phyloP scores from a whole-genome alignment of 2,888 invertebrate species.

The Mesorhabditis belari region DNA sequence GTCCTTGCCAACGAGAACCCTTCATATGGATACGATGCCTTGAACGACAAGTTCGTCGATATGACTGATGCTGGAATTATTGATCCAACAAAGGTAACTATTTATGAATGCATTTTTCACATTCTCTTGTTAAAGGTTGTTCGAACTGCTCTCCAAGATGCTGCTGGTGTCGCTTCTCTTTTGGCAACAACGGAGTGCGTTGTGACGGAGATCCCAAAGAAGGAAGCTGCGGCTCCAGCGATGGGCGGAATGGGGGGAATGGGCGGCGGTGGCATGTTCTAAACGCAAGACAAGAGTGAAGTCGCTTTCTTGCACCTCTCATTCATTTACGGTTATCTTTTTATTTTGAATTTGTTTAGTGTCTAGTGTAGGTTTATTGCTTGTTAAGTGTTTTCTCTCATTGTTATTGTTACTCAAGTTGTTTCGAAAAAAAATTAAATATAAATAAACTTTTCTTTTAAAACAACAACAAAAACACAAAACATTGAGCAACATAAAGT shows the following conservation, averaged over 20 bases:
- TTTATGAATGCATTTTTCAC: no score
- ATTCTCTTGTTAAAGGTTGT: no score
- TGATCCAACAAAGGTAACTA: conserved; percentile 85
- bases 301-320: conserved; percentile 34
- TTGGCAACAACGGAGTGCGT: conserved; percentile 92
- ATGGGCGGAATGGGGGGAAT: no score
- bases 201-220: conserved; percentile 87
- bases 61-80: conserved; percentile 89
- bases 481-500: no score
- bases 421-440: no score
- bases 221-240: conserved; percentile 60
- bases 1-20: conserved; percentile 64
- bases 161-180: conserved; percentile 88
- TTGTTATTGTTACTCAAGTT: no score
- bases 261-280: conserved; percentile 62
- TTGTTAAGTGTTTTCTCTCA: no score
- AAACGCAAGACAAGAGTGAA: conserved; percentile 64
- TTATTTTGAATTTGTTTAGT: no score
- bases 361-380: no score
- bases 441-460: no score
- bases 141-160: conserved; percentile 83
- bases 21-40: conserved; percentile 80
- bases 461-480: no score
- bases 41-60: conserved; percentile 80
- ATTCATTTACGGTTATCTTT: no score